Evolutionary conservation across 2,797 vertebrate genomes (phyloP).

Genomic region (Eutrigla gurnardus): DNA sequence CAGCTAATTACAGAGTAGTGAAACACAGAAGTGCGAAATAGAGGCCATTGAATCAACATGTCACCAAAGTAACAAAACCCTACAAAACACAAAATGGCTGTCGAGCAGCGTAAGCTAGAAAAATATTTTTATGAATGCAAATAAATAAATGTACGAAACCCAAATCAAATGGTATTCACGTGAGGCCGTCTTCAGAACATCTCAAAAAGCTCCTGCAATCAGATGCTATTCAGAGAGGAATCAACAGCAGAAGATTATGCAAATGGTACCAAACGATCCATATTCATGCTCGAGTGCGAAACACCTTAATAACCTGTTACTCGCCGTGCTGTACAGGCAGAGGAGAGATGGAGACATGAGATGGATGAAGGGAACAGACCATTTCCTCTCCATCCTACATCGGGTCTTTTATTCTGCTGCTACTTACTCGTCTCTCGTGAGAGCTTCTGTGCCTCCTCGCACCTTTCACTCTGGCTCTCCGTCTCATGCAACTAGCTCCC

Average conservation of each 20-base stretch:
- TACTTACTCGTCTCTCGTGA: slow-evolving; percentile 18
- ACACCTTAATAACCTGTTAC: slow-evolving; percentile 53
- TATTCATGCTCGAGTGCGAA: slow-evolving; percentile 47
- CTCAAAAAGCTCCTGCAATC: slow-evolving; percentile 62
- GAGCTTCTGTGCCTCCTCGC: slow-evolving; percentile 36
- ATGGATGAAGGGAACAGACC: slow-evolving; percentile 13
- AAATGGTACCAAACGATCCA: slow-evolving; percentile 65
- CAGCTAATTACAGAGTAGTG: slow-evolving; percentile 53
- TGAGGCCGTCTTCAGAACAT: slow-evolving; percentile 30
- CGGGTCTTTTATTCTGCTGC: slow-evolving; percentile 32
- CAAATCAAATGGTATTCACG: slow-evolving; percentile 71
- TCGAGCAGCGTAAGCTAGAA: slow-evolving; percentile 16
- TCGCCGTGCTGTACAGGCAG: neutral
- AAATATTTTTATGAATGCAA: slow-evolving; percentile 67
- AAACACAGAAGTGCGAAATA: slow-evolving; percentile 8
- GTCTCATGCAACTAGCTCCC: neutral
- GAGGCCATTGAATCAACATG: slow-evolving; percentile 48
- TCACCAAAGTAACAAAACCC: slow-evolving; percentile 54
- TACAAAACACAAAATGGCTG: slow-evolving; percentile 34
- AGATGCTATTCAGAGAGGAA: slow-evolving; percentile 65
- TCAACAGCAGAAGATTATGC: slow-evolving; percentile 49
- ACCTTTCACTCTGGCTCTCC: slow-evolving; percentile 27
- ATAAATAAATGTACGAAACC: slow-evolving; percentile 43
- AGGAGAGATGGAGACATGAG: neutral
- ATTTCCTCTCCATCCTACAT: slow-evolving; percentile 9